Conservation (phyloP, 2,797 vertebrate genomes). For the Premnoplex brunnescens region DNA sequence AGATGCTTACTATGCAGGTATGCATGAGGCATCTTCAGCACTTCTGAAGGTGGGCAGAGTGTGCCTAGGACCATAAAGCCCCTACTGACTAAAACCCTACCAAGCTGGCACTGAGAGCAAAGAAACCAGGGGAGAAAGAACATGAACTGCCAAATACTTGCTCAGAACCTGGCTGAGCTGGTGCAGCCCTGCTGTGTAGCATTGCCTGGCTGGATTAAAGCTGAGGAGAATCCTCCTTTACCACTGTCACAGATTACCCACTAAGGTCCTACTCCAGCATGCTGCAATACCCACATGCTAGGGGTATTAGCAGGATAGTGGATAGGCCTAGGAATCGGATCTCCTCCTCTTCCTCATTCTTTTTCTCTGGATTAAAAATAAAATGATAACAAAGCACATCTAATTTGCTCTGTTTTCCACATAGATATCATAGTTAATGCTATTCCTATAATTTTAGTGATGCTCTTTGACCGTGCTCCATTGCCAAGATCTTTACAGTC, state of each 20-base stretch:
- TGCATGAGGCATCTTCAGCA: neutral
- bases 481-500: neutral
- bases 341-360: neutral
- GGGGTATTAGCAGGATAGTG: neutral
- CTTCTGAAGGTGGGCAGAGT: neutral
- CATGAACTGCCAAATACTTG: too few relatives aligned
- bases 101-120: neutral
- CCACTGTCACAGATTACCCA: neutral
- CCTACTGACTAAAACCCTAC: neutral
- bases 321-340: neutral
- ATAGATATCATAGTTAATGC: neutral
- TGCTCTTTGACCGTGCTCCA: neutral
- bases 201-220: neutral
- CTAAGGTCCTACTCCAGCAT: neutral
- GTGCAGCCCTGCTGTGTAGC: neutral
- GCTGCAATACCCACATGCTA: neutral
- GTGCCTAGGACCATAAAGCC: neutral
- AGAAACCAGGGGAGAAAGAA: neutral
- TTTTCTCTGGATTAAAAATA: neutral
- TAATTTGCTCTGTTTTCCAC: neutral
- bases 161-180: neutral
- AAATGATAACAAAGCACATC: neutral
- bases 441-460: neutral
- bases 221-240: rapidly evolving
- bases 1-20: neutral